Evolutionary conservation across 2,797 vertebrate genomes (phyloP), one percentile per base, ranked within the genome.

Genomic region (Alcedo atthis): DNA sequence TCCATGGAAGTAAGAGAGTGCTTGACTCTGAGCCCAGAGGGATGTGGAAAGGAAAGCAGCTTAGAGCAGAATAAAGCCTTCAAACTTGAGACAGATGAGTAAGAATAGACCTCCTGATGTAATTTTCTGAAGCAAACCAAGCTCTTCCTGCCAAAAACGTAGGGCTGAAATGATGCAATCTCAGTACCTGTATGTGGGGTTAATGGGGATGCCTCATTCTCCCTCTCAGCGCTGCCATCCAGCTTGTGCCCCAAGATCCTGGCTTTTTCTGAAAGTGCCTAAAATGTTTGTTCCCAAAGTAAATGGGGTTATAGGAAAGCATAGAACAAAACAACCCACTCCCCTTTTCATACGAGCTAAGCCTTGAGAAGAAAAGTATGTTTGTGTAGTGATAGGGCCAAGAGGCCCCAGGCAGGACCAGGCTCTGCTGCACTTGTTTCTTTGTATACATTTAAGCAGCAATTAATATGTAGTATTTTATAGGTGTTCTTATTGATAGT

Each of bases 11-110:
- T 77, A 43, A 33, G 30, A 61, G 49, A 53, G 42, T 25, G 8
- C 54, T 92, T 87, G 81, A 90, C 22, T 86, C 70, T 42, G 24
- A 93, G 58, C 86, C 81, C 71, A 66, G 84, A 85, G 48, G 80
- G 37, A 54, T 68, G 59, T 67, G 69, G 62, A 66, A 90, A 92
- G 49, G 57, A 63, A 89, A 58, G 81, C 33, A 80, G 46, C 45
- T 93, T 80, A 75, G 55, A 85, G 51, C 21, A 93, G 62, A 83
- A 78, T 75, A 91, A 90, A 81, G 32, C 69, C 62, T 87, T 90
- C 77, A 57, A 10, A 89, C 71, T 66, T 75, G 73, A 85, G 91
- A 74, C 68, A 93, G 61, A 46, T 0, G 0, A 77, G 58, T 57
- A 74, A 64, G 45, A 22, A 15, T 55, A 77, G 57, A 61, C 45